Conservation (phyloP, 2,797 vertebrate species). For the Falco concolor region DNA sequence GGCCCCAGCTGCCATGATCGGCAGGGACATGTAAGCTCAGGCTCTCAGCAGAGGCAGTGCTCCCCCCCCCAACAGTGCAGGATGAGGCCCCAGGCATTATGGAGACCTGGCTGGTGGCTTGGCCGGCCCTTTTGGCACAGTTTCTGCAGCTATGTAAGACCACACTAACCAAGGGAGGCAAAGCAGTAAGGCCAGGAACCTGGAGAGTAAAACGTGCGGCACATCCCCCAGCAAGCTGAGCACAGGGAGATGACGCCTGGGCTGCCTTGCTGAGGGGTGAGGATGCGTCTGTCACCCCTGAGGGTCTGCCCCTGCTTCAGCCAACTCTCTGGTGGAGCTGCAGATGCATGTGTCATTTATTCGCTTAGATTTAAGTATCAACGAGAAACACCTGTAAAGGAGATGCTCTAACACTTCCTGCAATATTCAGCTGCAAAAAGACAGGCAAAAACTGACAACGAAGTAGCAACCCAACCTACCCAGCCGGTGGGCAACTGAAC, state of each 20-base stretch:
- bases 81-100: not conserved
- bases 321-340: not conserved
- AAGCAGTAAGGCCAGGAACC: not conserved
- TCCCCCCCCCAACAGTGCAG: not conserved
- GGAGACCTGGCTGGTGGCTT: not conserved
- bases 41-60: not conserved
- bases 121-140: not conserved
- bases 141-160: not conserved
- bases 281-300: not conserved
- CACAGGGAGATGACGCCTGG: accelerated
- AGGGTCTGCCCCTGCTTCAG: not conserved
- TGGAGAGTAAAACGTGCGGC: not conserved
- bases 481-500: not conserved
- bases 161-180: not conserved
- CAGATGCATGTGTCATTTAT: not conserved
- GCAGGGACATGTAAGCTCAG: not conserved
- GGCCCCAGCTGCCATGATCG: accelerated
- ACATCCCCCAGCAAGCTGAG: not conserved
- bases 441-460: not conserved
- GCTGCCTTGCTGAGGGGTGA: not conserved
- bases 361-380: not conserved
- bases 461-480: not conserved
- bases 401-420: not conserved
- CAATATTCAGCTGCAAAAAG: not conserved
- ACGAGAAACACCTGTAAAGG: not conserved